Evolutionary conservation across 2,888 invertebrate species (phyloP).

Genomic region (Calliphora vomitoria): DNA sequence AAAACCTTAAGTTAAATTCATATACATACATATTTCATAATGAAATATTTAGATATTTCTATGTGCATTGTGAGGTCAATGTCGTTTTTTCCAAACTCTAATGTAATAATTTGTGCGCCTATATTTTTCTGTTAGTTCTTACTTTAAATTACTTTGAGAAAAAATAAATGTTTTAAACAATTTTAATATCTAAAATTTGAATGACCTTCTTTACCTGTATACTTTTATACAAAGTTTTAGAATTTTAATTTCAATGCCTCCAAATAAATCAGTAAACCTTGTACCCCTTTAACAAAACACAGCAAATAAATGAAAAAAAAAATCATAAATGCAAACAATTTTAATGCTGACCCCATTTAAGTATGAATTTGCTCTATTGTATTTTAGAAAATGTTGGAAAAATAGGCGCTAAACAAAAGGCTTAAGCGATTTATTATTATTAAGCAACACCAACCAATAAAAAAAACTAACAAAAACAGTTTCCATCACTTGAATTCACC

Average conservation of each 20-base stretch:
- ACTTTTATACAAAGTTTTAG: conserved; percentile 1
- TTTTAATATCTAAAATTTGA: background rate
- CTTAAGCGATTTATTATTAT: conserved; percentile 30
- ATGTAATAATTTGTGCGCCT: too few relatives aligned
- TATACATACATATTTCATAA: too few relatives aligned
- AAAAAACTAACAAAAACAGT: conserved; percentile 4
- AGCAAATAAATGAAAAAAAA: background rate
- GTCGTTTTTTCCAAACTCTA: too few relatives aligned
- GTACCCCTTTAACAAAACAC: background rate
- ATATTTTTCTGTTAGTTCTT: background rate
- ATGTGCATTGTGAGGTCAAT: too few relatives aligned
- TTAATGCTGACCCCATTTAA: conserved; percentile 7
- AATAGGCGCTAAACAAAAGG: conserved; percentile 3
- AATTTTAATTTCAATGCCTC: background rate
- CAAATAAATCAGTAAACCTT: background rate
- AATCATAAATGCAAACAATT: background rate
- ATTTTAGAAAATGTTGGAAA: background rate
- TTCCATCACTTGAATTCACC: conserved; percentile 21
- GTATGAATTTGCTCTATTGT: conserved; percentile 7
- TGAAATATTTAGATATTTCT: too few relatives aligned
- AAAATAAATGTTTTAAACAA: background rate
- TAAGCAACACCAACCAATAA: background rate
- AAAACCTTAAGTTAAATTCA: too few relatives aligned
- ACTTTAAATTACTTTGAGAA: background rate
- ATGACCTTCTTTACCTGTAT: background rate